These are phyloP conservation scores for Mastomys natalensis DNA, from an alignment of 2,113 vertebrate species.

Conservation along the genomic window DNA sequence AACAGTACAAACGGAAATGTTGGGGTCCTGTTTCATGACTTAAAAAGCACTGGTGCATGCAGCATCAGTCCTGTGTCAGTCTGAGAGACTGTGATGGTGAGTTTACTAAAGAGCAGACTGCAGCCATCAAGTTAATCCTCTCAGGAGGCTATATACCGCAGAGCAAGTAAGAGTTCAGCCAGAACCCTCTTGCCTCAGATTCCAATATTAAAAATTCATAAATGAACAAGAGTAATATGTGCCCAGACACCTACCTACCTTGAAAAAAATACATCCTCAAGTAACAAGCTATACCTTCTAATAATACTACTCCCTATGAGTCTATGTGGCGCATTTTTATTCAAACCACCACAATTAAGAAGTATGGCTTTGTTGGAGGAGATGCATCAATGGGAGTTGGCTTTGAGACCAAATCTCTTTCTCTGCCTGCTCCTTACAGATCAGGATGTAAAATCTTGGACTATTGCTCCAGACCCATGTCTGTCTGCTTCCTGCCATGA, in stretches of 20 bases:
- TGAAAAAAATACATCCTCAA: conserved; percentile 38
- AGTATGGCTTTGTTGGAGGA: not conserved
- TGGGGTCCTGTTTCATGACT: not conserved
- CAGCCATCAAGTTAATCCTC: not conserved
- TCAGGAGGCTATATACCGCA: not conserved
- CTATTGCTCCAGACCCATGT: not conserved
- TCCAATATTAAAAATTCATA: conserved; percentile 11
- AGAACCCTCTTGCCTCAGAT: not conserved
- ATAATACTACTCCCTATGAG: not conserved
- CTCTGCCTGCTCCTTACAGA: not conserved
- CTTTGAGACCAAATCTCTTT: not conserved
- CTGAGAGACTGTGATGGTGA: not conserved
- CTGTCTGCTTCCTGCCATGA: not conserved
- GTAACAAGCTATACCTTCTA: not conserved
- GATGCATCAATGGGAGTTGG: not conserved
- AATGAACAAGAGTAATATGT: not conserved
- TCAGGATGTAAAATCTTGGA: not conserved
- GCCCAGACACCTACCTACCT: not conserved
- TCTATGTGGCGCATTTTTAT: not conserved
- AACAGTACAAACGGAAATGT: not conserved
- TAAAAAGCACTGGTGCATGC: not conserved
- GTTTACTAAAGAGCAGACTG: not conserved
- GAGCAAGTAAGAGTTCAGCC: not conserved
- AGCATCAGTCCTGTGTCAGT: not conserved
- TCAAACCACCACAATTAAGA: not conserved